These are phyloP conservation scores for Drosophila maculinotata DNA, from an alignment of 2,888 invertebrate species.

Conservation along the genomic window DNA sequence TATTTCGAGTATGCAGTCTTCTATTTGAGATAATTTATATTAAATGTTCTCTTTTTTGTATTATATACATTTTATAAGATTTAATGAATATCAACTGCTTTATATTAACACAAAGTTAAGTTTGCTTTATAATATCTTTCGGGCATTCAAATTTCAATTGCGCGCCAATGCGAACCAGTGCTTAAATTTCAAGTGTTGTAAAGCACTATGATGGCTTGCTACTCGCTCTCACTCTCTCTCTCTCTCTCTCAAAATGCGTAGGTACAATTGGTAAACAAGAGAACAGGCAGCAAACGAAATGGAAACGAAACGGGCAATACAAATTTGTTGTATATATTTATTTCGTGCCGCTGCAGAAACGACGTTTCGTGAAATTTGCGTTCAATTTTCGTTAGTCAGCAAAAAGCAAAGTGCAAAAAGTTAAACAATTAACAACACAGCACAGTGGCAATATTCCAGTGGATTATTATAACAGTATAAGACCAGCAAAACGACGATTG, in stretches of 20 bases:
- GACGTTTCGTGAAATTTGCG: slow-evolving; percentile 50
- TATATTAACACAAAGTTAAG: too few species aligned
- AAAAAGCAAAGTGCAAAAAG: slow-evolving; percentile 42
- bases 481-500: slow-evolving; percentile 39
- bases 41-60: too few species aligned
- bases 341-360: slow-evolving; percentile 63
- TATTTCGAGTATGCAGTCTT: too few species aligned
- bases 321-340: slow-evolving; percentile 66
- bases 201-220: background rate
- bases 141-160: slow-evolving; percentile 10
- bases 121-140: too few species aligned
- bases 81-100: too few species aligned
- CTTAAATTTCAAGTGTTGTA: slow-evolving; percentile 41
- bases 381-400: slow-evolving; percentile 44
- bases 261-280: slow-evolving; percentile 58
- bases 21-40: too few species aligned
- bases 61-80: too few species aligned
- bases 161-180: slow-evolving; percentile 18
- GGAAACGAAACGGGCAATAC: slow-evolving; percentile 50
- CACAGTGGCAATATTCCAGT: slow-evolving; percentile 9
- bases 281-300: slow-evolving; percentile 41
- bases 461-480: slow-evolving; percentile 22
- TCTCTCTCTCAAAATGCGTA: background rate
- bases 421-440: slow-evolving; percentile 46
- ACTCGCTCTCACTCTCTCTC: slow-evolving; percentile 9